Conservation (phyloP, 2,797 vertebrate genomes). For the Pelodytes ibericus region DNA sequence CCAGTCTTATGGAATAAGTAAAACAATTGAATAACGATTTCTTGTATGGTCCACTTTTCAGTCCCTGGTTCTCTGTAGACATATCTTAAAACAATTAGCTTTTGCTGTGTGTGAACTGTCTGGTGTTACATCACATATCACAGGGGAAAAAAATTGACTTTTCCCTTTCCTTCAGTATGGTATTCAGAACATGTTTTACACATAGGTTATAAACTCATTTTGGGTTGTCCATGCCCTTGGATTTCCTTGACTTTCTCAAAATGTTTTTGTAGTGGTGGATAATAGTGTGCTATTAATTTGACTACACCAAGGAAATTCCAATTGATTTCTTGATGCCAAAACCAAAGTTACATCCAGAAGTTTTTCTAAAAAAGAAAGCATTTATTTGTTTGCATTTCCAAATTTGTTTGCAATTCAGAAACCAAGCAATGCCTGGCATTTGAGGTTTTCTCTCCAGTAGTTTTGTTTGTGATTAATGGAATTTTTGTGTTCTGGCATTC, state of each 20-base stretch:
- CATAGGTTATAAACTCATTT: slow-evolving; percentile 24
- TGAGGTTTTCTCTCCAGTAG: slow-evolving; percentile 4
- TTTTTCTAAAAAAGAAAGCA: background rate
- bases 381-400: background rate
- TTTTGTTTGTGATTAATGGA: background rate
- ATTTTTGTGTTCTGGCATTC: background rate
- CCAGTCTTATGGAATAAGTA: background rate
- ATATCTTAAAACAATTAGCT: background rate
- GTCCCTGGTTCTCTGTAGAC: background rate
- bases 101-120: slow-evolving; percentile 26
- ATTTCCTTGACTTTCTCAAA: slow-evolving; percentile 7
- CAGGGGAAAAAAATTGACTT: slow-evolving; percentile 24
- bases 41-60: slow-evolving; percentile 7
- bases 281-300: background rate
- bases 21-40: slow-evolving; percentile 17
- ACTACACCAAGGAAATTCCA: background rate
- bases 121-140: background rate
- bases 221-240: slow-evolving; percentile 4
- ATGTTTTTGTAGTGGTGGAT: background rate
- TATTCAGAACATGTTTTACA: slow-evolving; percentile 8
- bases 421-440: background rate
- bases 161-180: slow-evolving; percentile 10
- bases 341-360: background rate
- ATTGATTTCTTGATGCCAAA: slow-evolving; percentile 6
- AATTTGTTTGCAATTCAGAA: background rate